These are phyloP conservation scores for Oscheius sp. DNA, from an alignment of 1,140 invertebrate species.

Conservation along the genomic window DNA sequence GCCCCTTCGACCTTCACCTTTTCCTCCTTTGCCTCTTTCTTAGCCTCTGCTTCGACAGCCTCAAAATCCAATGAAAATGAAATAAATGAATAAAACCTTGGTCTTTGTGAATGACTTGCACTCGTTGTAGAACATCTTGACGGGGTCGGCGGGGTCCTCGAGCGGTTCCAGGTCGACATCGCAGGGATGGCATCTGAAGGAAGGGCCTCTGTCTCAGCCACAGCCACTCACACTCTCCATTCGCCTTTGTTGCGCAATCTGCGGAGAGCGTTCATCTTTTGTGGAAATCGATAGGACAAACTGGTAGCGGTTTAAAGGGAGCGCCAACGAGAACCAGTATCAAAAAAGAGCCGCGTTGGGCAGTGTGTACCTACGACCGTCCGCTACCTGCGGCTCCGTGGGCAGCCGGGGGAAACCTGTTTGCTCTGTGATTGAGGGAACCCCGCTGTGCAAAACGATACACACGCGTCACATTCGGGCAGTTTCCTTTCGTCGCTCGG, in stretches of 20 bases:
- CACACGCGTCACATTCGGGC: too few species aligned
- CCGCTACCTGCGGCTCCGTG: neutral
- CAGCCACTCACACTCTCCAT: neutral
- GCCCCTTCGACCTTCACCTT: neutral
- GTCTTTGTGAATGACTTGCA: neutral
- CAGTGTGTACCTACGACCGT: neutral
- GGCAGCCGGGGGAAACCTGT: neutral
- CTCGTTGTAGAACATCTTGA: neutral
- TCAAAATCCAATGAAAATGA: neutral
- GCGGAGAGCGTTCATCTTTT: neutral
- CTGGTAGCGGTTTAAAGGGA: neutral
- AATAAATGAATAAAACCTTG: neutral
- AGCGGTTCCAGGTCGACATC: neutral
- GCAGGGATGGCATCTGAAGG: constrained; percentile 8
- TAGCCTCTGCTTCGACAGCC: neutral
- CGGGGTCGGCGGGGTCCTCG: neutral
- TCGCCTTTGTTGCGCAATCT: neutral
- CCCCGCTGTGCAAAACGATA: too few species aligned
- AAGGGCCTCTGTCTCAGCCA: neutral
- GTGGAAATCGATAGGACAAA: neutral
- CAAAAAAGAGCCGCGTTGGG: neutral
- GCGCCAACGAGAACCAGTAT: neutral
- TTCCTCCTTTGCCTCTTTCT: neutral
- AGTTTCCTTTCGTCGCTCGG: too few species aligned
- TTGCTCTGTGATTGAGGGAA: neutral